Conservation (phyloP, 2,797 vertebrate species). For the Kryptopterus vitreolus region DNA sequence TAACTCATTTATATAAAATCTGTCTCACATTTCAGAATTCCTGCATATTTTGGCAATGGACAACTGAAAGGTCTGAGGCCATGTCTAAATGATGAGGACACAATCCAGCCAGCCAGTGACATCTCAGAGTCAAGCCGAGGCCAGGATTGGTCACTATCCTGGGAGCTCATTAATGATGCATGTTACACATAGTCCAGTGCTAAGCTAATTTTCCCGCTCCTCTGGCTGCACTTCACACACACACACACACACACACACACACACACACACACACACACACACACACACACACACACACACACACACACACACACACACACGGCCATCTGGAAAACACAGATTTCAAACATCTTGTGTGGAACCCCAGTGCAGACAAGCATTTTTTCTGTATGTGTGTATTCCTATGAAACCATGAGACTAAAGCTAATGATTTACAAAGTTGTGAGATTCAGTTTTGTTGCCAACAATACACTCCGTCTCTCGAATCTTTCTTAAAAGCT, state of each 20-base stretch:
- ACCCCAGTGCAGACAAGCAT: conserved; percentile 21
- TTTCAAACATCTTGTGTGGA: neutral
- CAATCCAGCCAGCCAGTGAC: conserved; percentile 31
- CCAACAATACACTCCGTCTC: conserved; percentile 55
- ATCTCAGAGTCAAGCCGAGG: conserved; percentile 35
- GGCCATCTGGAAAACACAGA: conserved; percentile 42
- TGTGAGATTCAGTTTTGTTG: conserved; percentile 36
- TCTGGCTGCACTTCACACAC: conserved; percentile 14
- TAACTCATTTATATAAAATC: neutral
- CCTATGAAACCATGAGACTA: conserved; percentile 46
- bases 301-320: conserved; percentile 32
- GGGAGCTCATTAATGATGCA: conserved; percentile 70
- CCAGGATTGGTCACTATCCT: conserved; percentile 56
- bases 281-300: conserved; percentile 32
- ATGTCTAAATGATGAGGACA: conserved; percentile 27
- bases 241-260: conserved; percentile 37
- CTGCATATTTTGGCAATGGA: conserved; percentile 3
- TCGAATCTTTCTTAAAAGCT: conserved; percentile 65
- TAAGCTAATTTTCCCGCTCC: conserved; percentile 49
- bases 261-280: conserved; percentile 39
- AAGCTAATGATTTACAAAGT: conserved; percentile 52
- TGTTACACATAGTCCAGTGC: conserved; percentile 43
- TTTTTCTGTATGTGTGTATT: conserved; percentile 36
- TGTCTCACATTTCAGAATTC: neutral
- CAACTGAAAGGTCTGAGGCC: conserved; percentile 23